These are phyloP conservation scores for Lasiurus cinereus DNA, from an alignment of 2,113 vertebrate species.

Conservation along the genomic window DNA sequence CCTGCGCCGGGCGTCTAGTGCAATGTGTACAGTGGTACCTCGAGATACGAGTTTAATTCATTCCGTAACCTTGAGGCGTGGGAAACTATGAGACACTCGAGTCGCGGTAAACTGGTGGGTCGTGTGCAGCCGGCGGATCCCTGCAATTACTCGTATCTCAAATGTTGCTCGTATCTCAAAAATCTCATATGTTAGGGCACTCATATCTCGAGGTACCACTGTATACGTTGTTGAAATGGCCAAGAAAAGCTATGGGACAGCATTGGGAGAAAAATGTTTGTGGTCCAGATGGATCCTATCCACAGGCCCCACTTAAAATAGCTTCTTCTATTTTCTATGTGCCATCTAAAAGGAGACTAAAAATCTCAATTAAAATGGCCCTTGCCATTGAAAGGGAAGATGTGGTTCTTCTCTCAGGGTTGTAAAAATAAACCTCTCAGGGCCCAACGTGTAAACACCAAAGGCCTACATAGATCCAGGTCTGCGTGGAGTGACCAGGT, in stretches of 20 bases:
- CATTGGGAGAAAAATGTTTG: background rate
- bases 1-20: too few relatives aligned
- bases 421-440: background rate
- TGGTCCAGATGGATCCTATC: background rate
- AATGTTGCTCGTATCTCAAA: too few relatives aligned
- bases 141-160: too few relatives aligned
- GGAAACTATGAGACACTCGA: too few relatives aligned
- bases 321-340: background rate
- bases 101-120: too few relatives aligned
- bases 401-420: background rate
- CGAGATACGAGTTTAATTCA: too few relatives aligned
- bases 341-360: background rate
- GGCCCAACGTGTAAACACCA: background rate
- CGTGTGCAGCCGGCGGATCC: too few relatives aligned
- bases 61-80: too few relatives aligned
- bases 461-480: background rate
- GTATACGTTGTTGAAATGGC: constrained; percentile 19
- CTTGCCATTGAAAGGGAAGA: constrained; percentile 27
- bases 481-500: background rate
- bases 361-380: constrained; percentile 6
- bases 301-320: background rate
- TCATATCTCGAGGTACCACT: too few relatives aligned
- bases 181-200: too few relatives aligned
- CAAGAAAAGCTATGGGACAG: background rate
- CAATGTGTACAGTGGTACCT: background rate